Percentiles rank a stretch among this genome's conserved stretches.
These are phyloP conservation scores for Montipora cactus DNA, from an alignment of 64 coral and sea anemone species.

Conservation along the genomic window DNA sequence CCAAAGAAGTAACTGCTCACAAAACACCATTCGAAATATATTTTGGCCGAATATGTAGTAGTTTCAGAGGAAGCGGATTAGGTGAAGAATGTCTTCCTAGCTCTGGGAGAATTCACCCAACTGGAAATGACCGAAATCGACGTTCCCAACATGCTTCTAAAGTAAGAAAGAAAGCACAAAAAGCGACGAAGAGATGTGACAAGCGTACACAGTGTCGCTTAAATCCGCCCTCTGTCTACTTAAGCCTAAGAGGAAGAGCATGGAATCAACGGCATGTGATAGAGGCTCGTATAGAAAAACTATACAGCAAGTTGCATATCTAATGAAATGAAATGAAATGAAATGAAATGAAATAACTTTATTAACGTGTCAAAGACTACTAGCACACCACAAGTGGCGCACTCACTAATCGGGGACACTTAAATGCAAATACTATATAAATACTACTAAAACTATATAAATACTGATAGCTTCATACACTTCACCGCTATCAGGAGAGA, in stretches of 20 bases:
- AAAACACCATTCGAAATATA: conserved; percentile 66
- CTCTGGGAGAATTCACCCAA: background rate
- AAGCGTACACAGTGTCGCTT: conserved; percentile 23
- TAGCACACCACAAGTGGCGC: no score
- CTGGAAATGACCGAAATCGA: background rate
- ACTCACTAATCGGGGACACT: no score
- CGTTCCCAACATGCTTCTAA: conserved; percentile 10
- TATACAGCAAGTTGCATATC: conserved; percentile 1
- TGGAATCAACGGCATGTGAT: conserved; percentile 21
- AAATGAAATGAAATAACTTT: no score
- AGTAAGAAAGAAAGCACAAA: conserved; percentile 19
- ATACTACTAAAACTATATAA: no score
- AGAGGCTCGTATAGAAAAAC: background rate
- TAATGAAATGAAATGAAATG: background rate
- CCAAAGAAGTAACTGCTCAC: conserved; percentile 43
- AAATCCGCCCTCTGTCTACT: conserved; percentile 13
- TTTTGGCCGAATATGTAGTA: conserved; percentile 21
- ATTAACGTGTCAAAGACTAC: background rate
- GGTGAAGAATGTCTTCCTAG: conserved; percentile 13
- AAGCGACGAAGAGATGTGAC: conserved; percentile 40
- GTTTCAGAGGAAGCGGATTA: background rate
- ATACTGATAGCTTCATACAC: background rate
- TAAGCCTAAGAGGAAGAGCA: conserved; percentile 4
- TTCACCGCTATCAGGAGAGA: conserved; percentile 7
- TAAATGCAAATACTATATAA: no score